Evolutionary conservation across 2,888 invertebrate genomes (phyloP).

Genomic region (Xestia xanthographa): DNA sequence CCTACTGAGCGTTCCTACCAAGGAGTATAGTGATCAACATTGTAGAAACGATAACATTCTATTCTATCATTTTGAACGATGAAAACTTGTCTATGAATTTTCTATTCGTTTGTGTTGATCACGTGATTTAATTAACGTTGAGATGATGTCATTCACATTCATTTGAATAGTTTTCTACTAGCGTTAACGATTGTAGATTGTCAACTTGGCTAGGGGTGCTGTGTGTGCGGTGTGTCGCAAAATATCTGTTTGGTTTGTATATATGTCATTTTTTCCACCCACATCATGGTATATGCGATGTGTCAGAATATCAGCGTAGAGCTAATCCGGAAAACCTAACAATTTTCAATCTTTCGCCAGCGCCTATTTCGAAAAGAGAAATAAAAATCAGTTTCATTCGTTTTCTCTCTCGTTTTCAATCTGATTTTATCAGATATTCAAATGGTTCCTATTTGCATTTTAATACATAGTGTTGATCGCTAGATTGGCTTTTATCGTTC

Average conservation of each 20-base stretch:
- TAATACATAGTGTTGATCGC: constrained; percentile 46
- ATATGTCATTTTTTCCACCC: background rate
- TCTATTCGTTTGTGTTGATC: too few relatives aligned
- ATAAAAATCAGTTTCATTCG: constrained; percentile 34
- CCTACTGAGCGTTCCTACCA: too few relatives aligned
- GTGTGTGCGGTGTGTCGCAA: too few relatives aligned
- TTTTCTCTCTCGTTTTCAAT: constrained; percentile 42
- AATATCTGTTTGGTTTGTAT: background rate
- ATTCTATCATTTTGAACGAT: too few relatives aligned
- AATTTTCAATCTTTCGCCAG: constrained; percentile 12
- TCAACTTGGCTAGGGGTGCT: too few relatives aligned
- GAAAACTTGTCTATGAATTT: too few relatives aligned
- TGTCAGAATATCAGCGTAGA: background rate
- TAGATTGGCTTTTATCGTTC: constrained; percentile 20
- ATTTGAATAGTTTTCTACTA: too few relatives aligned
- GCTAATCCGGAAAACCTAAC: constrained; percentile 16
- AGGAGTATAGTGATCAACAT: too few relatives aligned
- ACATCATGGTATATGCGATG: background rate
- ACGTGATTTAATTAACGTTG: too few relatives aligned
- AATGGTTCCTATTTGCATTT: constrained; percentile 53
- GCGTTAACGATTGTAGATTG: too few relatives aligned
- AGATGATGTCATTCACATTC: too few relatives aligned
- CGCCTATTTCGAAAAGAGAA: constrained; percentile 17
- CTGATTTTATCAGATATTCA: constrained; percentile 44
- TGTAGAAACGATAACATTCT: too few relatives aligned